Base-by-base conservation (phyloP, 1,140 invertebrate genomes). In the Megathymus violae region DNA sequence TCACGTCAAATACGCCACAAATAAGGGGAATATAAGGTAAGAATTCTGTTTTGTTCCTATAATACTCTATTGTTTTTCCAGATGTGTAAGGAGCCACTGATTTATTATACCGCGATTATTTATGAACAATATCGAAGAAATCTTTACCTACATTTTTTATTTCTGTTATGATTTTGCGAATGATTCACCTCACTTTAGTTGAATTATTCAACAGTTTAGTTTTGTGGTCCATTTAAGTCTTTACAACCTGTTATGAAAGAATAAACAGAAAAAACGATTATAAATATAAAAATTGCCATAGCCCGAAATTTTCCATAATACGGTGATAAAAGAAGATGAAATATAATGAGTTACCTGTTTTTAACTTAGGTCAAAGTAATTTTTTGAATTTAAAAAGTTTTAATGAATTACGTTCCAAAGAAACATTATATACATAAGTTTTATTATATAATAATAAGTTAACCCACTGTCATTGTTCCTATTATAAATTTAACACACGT, bases 1-100 rank as follows among this genome's bases (percentile, higher is more conserved):
- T 92, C 98, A 99, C 89, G 98, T 99, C 70, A 98, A 98, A 92
- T 99, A 98, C 89, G 95, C 95, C 58, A 98, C 97, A 14, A 99
- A 99, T 91, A 98, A 98, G 92, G 98, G 98, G 76, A 98, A 98
- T 88, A 96, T 99, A 67, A 95, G 97, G 97, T 98, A 92, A 92
- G 62, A 52, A 59, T 47, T 62, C 25, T 48, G 22, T 59, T 36
- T 62, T 25, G 44, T 25, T 31, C 9, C 27, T 31, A 3, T 31
- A 31, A 4, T 31, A 1, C 27, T 31, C 27, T 31, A 31, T 4
- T 34, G n/a, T 22, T 47, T 34, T 16, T 48, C 27, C 52, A 40
- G 40, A 66, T 66, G 63, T 59, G 31, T 61, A 67, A 41, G 50
- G 36, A 11, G 48, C 54, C 51, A 50, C 14, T 67, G 69, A 71